Conservation (phyloP, 2,113 vertebrate genomes). For the Oncorhynchus kisutch region DNA sequence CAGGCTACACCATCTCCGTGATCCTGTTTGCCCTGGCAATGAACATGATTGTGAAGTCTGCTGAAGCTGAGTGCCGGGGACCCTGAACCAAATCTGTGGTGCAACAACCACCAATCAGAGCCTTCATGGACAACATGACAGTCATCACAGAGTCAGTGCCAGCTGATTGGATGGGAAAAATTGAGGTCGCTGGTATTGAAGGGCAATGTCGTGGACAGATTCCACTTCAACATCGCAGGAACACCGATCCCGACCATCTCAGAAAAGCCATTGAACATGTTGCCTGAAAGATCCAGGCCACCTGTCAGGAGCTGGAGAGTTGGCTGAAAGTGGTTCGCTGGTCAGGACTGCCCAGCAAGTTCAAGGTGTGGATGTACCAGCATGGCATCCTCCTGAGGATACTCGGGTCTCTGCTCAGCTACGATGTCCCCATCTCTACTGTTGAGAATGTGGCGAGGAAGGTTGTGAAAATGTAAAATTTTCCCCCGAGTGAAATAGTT, state of each 20-base stretch:
- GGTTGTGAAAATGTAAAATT: too few relatives aligned
- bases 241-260: conserved; percentile 17
- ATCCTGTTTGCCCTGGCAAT: conserved; percentile 22
- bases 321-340: too few relatives aligned
- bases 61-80: conserved; percentile 3
- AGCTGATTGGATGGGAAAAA: conserved; percentile 12
- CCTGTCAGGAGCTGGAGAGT: background rate
- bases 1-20: conserved; percentile 21
- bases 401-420: too few relatives aligned
- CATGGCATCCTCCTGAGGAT: too few relatives aligned
- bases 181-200: conserved; percentile 4
- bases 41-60: conserved; percentile 35
- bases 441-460: too few relatives aligned
- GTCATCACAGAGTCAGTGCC: conserved; percentile 6
- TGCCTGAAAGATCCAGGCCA: background rate
- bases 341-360: background rate
- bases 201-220: background rate
- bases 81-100: background rate
- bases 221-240: conserved; percentile 10
- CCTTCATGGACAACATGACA: conserved; percentile 31
- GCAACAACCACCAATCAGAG: conserved; percentile 28
- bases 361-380: background rate
- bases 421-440: too few relatives aligned
- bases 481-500: too few relatives aligned
- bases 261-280: conserved; percentile 28